These are phyloP conservation scores for Phanerotoma sp. DNA, from an alignment of 2,888 invertebrate species.

Conservation along the genomic window DNA sequence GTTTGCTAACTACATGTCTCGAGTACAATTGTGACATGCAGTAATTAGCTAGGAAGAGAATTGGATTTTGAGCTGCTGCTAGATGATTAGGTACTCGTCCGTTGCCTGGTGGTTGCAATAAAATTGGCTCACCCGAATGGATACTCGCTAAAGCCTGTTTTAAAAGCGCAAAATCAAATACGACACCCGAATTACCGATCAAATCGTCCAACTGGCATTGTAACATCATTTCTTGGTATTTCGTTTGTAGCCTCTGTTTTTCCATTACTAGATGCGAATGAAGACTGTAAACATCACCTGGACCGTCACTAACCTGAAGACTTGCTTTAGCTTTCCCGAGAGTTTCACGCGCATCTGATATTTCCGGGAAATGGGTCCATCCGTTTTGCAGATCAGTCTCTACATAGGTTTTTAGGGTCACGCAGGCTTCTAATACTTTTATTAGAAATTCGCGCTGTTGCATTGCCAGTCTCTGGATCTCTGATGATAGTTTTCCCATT, in stretches of 20 bases:
- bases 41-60: conserved; percentile 73
- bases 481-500: conserved; percentile 69
- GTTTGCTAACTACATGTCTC: conserved; percentile 65
- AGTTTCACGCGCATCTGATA: conserved; percentile 67
- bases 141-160: conserved; percentile 68
- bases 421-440: conserved; percentile 73
- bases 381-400: conserved; percentile 73
- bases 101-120: conserved; percentile 43
- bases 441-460: conserved; percentile 73
- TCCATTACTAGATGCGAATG: conserved; percentile 66
- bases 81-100: conserved; percentile 46
- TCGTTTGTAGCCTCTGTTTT: conserved; percentile 68
- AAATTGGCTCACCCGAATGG: conserved; percentile 62
- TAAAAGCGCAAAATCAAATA: conserved; percentile 69
- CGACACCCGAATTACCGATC: conserved; percentile 66
- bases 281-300: conserved; percentile 65
- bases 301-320: conserved; percentile 63
- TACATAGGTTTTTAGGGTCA: conserved; percentile 72
- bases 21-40: conserved; percentile 74
- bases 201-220: conserved; percentile 73
- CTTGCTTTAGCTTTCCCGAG: conserved; percentile 65
- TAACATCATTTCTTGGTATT: conserved; percentile 71
- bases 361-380: conserved; percentile 65
- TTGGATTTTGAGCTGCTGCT: conserved; percentile 66
- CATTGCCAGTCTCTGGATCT: conserved; percentile 70